These are phyloP conservation scores for Calidris pugnax DNA, from an alignment of 2,113 vertebrate genomes.

Conservation along the genomic window DNA sequence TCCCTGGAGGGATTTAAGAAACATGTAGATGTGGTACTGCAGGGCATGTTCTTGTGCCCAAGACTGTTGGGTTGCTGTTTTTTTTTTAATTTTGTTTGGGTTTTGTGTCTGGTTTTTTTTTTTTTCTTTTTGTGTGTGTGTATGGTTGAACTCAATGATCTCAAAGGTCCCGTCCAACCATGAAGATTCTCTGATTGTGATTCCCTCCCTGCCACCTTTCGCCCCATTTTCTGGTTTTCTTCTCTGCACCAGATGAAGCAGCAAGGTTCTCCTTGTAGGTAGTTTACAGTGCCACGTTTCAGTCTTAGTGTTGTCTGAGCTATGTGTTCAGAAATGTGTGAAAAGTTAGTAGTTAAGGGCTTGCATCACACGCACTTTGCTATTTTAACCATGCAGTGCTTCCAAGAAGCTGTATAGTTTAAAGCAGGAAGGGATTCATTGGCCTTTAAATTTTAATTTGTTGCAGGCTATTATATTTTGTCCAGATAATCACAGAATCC, in stretches of 20 bases:
- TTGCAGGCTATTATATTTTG: not conserved
- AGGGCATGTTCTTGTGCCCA: too few relatives aligned
- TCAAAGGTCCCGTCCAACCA: too few relatives aligned
- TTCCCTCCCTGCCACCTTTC: not conserved
- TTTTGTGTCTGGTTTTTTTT: too few relatives aligned
- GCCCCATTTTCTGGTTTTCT: not conserved
- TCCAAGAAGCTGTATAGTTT: not conserved
- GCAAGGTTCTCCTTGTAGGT: not conserved
- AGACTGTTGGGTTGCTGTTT: too few relatives aligned
- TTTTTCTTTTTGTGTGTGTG: too few relatives aligned
- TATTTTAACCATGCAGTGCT: not conserved
- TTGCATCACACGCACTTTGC: accelerated
- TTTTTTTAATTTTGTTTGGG: too few relatives aligned
- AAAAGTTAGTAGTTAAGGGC: not conserved
- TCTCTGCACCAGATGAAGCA: not conserved
- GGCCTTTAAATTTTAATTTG: not conserved
- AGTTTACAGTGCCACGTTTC: not conserved
- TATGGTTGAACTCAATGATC: too few relatives aligned
- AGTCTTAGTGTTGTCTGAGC: not conserved
- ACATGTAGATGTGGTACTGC: too few relatives aligned
- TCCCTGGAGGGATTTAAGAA: too few relatives aligned
- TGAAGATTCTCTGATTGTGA: too few relatives aligned
- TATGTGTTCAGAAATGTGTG: not conserved
- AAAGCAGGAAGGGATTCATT: not conserved
- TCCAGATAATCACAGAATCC: not conserved